phyloP scores from a whole-genome alignment of 2,113 vertebrate genomes.

The Acrocephalus kingi region DNA sequence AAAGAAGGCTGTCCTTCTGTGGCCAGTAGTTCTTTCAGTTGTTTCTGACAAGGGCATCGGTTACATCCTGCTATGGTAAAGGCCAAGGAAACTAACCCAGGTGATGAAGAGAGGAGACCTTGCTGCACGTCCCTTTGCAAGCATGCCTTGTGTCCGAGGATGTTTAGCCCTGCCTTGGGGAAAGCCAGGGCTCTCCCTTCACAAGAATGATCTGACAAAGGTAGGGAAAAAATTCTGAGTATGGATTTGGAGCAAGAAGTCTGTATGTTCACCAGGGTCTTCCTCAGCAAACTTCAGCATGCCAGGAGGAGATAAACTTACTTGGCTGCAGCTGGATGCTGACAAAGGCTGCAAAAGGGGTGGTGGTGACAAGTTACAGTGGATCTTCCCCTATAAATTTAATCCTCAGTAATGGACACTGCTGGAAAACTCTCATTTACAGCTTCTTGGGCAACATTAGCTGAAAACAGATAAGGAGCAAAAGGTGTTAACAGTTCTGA shows the following conservation, averaged over 20 bases:
- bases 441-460: not conserved
- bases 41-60: not conserved
- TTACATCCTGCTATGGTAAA: not conserved
- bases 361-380: not conserved
- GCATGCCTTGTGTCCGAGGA: accelerated
- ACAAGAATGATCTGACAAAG: not conserved
- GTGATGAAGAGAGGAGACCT: not conserved
- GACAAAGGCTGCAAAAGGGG: not conserved
- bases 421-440: not conserved
- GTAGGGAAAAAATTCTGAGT: not conserved
- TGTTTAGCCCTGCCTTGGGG: accelerated
- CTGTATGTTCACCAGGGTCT: not conserved
- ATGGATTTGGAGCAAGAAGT: not conserved
- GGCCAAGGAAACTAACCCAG: not conserved
- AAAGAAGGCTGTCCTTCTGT: not conserved
- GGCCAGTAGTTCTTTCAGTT: not conserved
- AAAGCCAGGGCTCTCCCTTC: not conserved
- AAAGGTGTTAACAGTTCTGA: not conserved
- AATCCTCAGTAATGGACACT: not conserved
- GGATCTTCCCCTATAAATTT: not conserved
- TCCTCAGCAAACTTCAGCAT: not conserved
- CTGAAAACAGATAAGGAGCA: not conserved
- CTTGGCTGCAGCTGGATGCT: not conserved
- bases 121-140: not conserved
- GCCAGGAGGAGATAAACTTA: not conserved